Evolutionary conservation across 2,113 vertebrate species (phyloP).

Genomic region (Parotia lawesii): DNA sequence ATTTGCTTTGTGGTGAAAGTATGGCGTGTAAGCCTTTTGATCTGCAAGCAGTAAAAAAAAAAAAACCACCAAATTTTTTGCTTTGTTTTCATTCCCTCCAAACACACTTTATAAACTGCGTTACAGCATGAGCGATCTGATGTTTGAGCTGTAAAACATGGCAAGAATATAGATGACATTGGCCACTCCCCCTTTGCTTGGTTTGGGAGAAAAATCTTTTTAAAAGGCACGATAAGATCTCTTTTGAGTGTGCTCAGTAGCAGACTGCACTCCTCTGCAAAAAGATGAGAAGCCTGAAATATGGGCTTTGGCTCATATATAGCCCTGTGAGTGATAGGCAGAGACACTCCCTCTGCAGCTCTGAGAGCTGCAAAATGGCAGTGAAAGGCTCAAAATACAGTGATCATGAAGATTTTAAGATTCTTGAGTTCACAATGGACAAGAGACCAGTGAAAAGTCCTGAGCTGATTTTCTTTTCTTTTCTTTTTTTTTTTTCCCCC

Average conservation of each 20-base stretch:
- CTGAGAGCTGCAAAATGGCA: background rate
- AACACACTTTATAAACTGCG: constrained; percentile 7
- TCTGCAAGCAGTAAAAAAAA: constrained; percentile 18
- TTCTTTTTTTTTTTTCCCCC: accelerated
- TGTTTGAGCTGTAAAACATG: constrained; percentile 52
- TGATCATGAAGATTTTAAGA: background rate
- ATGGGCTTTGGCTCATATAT: background rate
- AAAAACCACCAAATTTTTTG: background rate
- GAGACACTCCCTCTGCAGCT: background rate
- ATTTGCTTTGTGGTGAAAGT: constrained; percentile 56
- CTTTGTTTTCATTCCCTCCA: constrained; percentile 40
- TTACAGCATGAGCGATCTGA: background rate
- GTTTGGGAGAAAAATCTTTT: constrained; percentile 2
- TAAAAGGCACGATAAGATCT: constrained; percentile 21
- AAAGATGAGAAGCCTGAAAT: constrained; percentile 8
- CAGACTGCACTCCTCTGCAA: background rate
- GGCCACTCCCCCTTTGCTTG: constrained; percentile 11
- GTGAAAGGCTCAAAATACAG: background rate
- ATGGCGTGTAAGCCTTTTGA: constrained; percentile 43
- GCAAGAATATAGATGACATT: constrained; percentile 22
- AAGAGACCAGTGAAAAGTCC: background rate
- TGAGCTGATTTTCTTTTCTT: background rate
- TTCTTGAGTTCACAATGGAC: background rate
- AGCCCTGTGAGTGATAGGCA: background rate
- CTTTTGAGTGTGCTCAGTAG: constrained; percentile 22